A percentile compares a stretch with the other conserved stretches of the same genome.
Conservation (phyloP, 1,140 invertebrate species). For the Aradophagus sp. region DNA sequence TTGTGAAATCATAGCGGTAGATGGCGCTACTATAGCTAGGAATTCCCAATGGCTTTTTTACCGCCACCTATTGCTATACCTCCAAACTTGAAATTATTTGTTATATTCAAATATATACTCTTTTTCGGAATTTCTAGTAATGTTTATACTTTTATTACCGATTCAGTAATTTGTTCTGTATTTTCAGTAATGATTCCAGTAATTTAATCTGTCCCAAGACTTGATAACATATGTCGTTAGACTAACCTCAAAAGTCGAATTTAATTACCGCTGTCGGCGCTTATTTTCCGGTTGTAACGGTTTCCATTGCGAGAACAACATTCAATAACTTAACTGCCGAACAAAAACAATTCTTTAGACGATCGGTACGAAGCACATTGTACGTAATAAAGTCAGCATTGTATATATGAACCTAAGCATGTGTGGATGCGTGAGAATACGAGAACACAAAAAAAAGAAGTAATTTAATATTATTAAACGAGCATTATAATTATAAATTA, state of each 20-base stretch:
- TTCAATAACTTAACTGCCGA: constrained; percentile 44
- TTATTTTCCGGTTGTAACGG: constrained; percentile 1
- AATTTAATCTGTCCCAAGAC: no score
- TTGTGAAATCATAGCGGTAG: no score
- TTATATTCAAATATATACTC: no score
- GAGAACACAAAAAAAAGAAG: constrained; percentile 16
- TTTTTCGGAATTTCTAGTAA: no score
- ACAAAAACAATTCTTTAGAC: constrained; percentile 44
- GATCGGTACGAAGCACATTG: constrained; percentile 55
- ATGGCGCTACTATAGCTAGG: no score
- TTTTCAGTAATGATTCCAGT: no score
- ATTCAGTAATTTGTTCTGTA: no score
- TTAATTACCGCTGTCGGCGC: constrained; percentile 10
- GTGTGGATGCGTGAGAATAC: constrained; percentile 49
- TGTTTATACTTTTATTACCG: no score
- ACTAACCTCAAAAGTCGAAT: constrained; percentile 3
- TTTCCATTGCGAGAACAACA: constrained; percentile 23
- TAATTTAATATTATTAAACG: constrained; percentile 45
- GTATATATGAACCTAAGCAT: constrained; percentile 59
- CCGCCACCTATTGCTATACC: no score
- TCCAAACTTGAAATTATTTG: no score
- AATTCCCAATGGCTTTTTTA: no score
- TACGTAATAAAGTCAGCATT: constrained; percentile 57
- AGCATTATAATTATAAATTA: constrained; percentile 52
- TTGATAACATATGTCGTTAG: constrained; percentile 2